Percentiles rank a stretch among this genome's conserved stretches.
Conservation (phyloP, 2,888 invertebrate genomes). For the Xestia c-nigrum region DNA sequence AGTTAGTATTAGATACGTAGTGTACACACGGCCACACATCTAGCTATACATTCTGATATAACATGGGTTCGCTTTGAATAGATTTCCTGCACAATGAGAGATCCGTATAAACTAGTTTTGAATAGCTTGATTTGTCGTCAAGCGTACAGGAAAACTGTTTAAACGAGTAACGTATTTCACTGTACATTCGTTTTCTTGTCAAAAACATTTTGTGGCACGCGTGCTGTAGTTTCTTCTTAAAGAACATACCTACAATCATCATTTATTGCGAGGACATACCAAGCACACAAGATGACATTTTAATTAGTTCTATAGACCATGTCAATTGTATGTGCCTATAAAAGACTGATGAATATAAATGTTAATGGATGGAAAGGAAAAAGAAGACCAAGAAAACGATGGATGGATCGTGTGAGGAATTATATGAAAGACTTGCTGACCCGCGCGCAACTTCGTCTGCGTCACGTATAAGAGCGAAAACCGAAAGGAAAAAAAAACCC, state of each 20-base stretch:
- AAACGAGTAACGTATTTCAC: background rate
- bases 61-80: no score
- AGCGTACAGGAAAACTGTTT: background rate
- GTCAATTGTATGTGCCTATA: background rate
- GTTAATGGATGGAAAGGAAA: background rate
- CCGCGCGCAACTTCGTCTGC: no score
- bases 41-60: no score
- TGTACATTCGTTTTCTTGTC: background rate
- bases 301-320: background rate
- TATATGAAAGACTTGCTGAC: no score
- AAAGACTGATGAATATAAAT: background rate
- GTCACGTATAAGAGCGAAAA: no score
- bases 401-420: no score
- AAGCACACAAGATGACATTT: background rate
- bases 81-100: no score
- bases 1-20: background rate
- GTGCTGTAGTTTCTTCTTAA: background rate
- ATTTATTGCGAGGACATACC: background rate
- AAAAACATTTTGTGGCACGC: background rate
- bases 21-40: background rate
- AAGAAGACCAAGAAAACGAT: background rate
- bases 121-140: no score
- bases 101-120: no score
- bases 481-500: no score
- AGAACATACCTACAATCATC: background rate